Conservation (phyloP, 2,113 vertebrate genomes). For the Cyprinus carpio region DNA sequence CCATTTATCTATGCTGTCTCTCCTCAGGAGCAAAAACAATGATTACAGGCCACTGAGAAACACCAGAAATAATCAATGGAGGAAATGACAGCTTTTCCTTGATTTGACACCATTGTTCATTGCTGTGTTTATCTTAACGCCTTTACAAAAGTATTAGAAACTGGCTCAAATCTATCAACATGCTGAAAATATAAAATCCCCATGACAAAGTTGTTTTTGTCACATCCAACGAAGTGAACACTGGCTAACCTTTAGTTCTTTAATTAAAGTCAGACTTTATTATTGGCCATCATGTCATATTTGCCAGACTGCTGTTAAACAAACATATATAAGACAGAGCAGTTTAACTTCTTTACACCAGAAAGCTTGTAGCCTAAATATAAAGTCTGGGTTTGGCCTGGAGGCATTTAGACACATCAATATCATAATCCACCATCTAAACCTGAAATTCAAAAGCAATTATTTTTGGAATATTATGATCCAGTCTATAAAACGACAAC, state of each 20-base stretch:
- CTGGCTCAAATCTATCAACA: not conserved
- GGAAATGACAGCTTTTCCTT: conserved; percentile 6
- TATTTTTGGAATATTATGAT: not conserved
- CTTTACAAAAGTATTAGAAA: not conserved
- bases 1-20: not conserved
- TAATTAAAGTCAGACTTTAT: conserved; percentile 9
- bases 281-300: conserved; percentile 31
- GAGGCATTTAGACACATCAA: conserved; percentile 12
- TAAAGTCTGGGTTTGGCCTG: not conserved
- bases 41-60: not conserved
- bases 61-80: conserved; percentile 1
- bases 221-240: not conserved
- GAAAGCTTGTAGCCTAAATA: not conserved
- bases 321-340: no score
- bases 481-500: not conserved
- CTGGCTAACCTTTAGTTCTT: not conserved
- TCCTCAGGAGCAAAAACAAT: conserved; percentile 15
- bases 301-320: conserved; percentile 18
- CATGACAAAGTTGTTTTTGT: not conserved
- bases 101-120: not conserved
- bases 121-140: not conserved
- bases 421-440: not conserved
- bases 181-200: not conserved
- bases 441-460: not conserved
- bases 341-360: no score